Conservation (phyloP, 1,140 invertebrate genomes). For the Homalodisca vitripennis region DNA sequence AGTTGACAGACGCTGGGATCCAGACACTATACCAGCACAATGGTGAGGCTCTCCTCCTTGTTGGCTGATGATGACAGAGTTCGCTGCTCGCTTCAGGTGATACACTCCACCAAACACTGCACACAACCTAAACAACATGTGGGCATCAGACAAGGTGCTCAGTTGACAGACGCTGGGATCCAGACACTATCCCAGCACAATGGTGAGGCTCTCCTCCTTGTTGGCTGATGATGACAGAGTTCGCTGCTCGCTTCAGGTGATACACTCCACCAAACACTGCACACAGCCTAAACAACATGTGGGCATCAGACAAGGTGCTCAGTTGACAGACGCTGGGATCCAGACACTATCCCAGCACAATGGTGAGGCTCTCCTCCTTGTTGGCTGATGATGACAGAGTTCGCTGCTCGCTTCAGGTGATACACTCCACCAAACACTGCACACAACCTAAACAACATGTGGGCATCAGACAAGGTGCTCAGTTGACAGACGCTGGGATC, state of each 20-base stretch:
- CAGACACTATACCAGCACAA: conserved; percentile 58
- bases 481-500: conserved; percentile 59
- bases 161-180: conserved; percentile 59
- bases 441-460: conserved; percentile 64
- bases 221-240: conserved; percentile 57
- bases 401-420: conserved; percentile 76
- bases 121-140: conserved; percentile 65
- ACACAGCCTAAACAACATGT: conserved; percentile 65
- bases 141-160: conserved; percentile 54
- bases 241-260: conserved; percentile 76
- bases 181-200: conserved; percentile 58
- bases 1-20: conserved; percentile 59
- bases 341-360: conserved; percentile 58
- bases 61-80: conserved; percentile 57
- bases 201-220: conserved; percentile 45
- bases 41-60: conserved; percentile 45
- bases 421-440: conserved; percentile 96
- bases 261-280: conserved; percentile 96
- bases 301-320: conserved; percentile 54
- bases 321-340: conserved; percentile 59
- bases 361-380: conserved; percentile 45
- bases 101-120: conserved; percentile 96
- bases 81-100: conserved; percentile 76
- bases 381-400: conserved; percentile 57
- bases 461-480: conserved; percentile 2